phyloP scores from a whole-genome alignment of 2,888 invertebrate genomes.

The Sinohyriopsis cumingii region DNA sequence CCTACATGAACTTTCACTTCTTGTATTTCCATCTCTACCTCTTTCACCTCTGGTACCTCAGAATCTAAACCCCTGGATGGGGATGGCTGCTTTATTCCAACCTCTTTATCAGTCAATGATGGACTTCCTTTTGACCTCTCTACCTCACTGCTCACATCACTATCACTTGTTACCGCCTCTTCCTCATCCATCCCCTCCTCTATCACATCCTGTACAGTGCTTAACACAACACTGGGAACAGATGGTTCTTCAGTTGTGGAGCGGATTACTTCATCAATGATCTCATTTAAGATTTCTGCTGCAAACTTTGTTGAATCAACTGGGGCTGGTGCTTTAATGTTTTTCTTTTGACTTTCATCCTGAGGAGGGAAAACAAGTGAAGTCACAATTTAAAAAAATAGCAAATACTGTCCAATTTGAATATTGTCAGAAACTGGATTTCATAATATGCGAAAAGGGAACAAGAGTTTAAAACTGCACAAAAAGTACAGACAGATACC shows the following conservation, averaged over 20 bases:
- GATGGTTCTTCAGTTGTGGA: conserved; percentile 67
- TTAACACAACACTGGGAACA: conserved; percentile 67
- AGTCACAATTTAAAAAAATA: too few species aligned
- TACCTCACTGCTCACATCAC: conserved; percentile 15
- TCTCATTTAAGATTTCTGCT: conserved; percentile 58
- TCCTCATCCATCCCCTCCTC: conserved; percentile 27
- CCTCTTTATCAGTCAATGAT: background rate
- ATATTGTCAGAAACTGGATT: too few species aligned
- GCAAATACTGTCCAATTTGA: too few species aligned
- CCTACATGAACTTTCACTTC: conserved; percentile 52
- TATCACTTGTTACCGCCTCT: conserved; percentile 11
- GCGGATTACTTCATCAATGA: conserved; percentile 69
- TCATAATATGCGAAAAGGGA: too few species aligned
- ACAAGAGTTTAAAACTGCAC: too few species aligned
- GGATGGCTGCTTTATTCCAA: background rate
- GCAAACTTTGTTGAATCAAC: background rate
- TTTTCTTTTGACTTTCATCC: too few species aligned
- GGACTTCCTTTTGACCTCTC: background rate
- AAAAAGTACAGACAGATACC: too few species aligned
- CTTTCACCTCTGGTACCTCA: conserved; percentile 1
- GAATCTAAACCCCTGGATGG: conserved; percentile 4
- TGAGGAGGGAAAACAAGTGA: too few species aligned
- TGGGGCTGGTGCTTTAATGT: too few species aligned
- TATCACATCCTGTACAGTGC: conserved; percentile 64
- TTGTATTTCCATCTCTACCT: conserved; percentile 48